These are phyloP conservation scores for Cydia pomonella DNA, from an alignment of 1,140 invertebrate genomes.

Conservation along the genomic window DNA sequence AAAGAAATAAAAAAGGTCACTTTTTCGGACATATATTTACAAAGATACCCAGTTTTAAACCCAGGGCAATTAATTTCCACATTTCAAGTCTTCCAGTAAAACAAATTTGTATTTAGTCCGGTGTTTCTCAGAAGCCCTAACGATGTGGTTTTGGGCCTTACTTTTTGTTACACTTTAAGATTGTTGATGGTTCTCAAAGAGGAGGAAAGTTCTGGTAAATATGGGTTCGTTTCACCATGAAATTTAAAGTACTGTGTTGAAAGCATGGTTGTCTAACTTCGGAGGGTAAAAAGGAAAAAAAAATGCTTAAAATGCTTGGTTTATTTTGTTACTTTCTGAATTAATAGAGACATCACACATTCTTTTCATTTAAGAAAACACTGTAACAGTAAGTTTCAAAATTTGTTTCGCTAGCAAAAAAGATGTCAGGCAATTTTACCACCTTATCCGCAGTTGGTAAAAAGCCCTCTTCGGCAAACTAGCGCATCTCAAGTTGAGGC, in stretches of 20 bases:
- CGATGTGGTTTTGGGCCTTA: slow-evolving; percentile 14
- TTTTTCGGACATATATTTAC: too few relatives aligned
- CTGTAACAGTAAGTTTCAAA: too few relatives aligned
- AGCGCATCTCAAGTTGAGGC: slow-evolving; percentile 61
- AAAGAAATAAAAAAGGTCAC: too few relatives aligned
- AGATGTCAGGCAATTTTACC: too few relatives aligned
- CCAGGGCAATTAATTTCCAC: neutral
- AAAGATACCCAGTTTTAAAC: too few relatives aligned
- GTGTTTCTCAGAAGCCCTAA: slow-evolving; percentile 9
- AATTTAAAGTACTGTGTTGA: neutral
- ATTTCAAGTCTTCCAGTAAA: neutral
- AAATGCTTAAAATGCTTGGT: too few relatives aligned
- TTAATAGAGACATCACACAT: too few relatives aligned
- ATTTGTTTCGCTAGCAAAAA: too few relatives aligned
- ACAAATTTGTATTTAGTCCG: neutral
- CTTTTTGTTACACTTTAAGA: slow-evolving; percentile 28
- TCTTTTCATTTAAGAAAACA: too few relatives aligned
- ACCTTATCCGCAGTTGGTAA: slow-evolving; percentile 34
- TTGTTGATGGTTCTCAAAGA: neutral
- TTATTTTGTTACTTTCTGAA: too few relatives aligned
- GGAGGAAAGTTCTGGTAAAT: slow-evolving; percentile 7
- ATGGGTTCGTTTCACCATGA: neutral
- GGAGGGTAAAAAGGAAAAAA: too few relatives aligned
- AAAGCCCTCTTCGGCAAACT: slow-evolving; percentile 65
- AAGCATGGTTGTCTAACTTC: neutral